phyloP scores from a whole-genome alignment of 30 jellyfish, hydroid and myxozoan genomes.

The Cassiopea andromeda region DNA sequence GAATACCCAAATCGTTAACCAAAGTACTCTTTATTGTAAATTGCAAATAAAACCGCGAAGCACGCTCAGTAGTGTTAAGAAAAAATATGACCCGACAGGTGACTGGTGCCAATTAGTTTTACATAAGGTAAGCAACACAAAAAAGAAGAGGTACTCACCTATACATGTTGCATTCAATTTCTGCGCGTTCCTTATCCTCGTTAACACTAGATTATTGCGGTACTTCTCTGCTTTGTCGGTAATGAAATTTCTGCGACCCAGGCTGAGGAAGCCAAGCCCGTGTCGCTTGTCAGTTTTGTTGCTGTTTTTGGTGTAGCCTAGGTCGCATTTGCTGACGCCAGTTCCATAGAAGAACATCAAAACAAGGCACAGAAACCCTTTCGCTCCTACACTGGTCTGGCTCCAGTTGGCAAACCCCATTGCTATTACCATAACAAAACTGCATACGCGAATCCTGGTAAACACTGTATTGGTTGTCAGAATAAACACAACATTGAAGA shows the following conservation, averaged over 20 bases:
- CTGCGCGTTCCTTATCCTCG: slow-evolving; percentile 47
- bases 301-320: neutral
- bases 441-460: neutral
- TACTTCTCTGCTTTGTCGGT: slow-evolving; percentile 53
- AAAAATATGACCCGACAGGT: no score
- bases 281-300: slow-evolving; percentile 24
- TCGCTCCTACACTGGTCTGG: neutral
- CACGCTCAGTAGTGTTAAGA: no score
- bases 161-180: slow-evolving; percentile 87
- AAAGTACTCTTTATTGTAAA: no score
- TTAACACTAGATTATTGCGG: slow-evolving; percentile 59
- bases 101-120: no score
- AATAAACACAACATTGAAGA: slow-evolving; percentile 1
- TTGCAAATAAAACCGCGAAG: no score
- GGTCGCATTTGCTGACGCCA: slow-evolving; percentile 19
- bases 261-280: slow-evolving; percentile 59
- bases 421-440: neutral
- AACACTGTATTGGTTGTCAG: slow-evolving; percentile 8
- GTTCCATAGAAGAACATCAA: slow-evolving; percentile 3
- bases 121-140: no score
- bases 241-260: slow-evolving; percentile 48
- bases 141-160: slow-evolving; percentile 58
- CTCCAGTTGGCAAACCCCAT: neutral
- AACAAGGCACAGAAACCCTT: neutral
- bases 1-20: no score